A percentile compares a stretch with the other conserved stretches of the same genome.
These are phyloP conservation scores for Euzetes globulus DNA, from an alignment of 2,888 invertebrate genomes.

Conservation along the genomic window DNA sequence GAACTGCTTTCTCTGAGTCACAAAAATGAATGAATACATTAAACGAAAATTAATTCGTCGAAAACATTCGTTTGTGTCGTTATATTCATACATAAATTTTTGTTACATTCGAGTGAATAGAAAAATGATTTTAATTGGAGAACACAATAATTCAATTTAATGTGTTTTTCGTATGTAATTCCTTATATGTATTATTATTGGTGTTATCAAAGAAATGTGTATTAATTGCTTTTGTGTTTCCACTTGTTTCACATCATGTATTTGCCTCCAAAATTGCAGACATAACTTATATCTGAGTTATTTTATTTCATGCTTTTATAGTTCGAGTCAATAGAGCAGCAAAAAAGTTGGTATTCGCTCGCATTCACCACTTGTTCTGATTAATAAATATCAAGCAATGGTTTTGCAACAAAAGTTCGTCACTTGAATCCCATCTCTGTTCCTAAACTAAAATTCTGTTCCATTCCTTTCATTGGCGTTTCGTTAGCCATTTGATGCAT, in stretches of 20 bases:
- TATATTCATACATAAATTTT: too few species aligned
- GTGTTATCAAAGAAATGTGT: not conserved
- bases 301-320: conserved; percentile 17
- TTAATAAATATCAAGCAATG: conserved; percentile 2
- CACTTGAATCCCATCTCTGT: not conserved
- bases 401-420: not conserved
- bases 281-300: not conserved
- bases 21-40: not conserved
- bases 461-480: not conserved
- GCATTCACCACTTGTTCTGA: conserved; percentile 1
- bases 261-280: not conserved
- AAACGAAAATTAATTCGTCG: too few species aligned
- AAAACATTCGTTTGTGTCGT: too few species aligned
- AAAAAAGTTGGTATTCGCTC: not conserved
- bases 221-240: conserved; percentile 21
- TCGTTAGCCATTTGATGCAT: not conserved
- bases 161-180: not conserved
- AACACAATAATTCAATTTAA: not conserved
- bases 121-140: too few species aligned
- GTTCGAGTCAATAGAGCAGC: conserved; percentile 4
- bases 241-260: conserved; percentile 18
- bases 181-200: too few species aligned
- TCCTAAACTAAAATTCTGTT: not conserved
- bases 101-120: too few species aligned
- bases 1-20: not conserved